Base-by-base conservation (phyloP, 2,888 invertebrate genomes). In the Atherix ibis region DNA sequence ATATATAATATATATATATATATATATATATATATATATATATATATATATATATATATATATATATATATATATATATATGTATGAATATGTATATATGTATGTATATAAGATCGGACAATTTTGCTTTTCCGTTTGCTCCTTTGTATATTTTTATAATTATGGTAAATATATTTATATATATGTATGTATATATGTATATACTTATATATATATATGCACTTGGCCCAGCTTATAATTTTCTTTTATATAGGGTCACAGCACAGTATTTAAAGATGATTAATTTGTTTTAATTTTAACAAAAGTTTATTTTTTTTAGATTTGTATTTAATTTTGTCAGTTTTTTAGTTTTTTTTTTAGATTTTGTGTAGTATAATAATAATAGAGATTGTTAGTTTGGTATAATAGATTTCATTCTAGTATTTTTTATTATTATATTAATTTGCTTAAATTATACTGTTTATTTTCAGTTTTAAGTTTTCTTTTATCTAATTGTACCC, bases 161-260 rank as follows among this genome's bases (percentile, higher is more conserved):
- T 35, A 17, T 35, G 5, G 10, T 27, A 27, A 9, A 12, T 31
- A 15, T 28, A 28, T 28, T 13, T 28, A 28, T 15, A 8, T 14
- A 28, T 28, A 28, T 14, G 15, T 13, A 28, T 28, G 10, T 14
- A 15, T 28, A 28, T 14, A 14, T 28, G 15, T 10, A 13, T 28
- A 10, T 12, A 15, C 15, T 15, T 13, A 4, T 3, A 14, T 28
- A 14, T 13, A 28, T n/a, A 13, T 28, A 28, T 14, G 15, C 13
- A n/a, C 28, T 12, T 28, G 13, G 13, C 28, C 13, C 8, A 14
- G 10, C 13, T 15, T 28, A 28, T 10, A 26, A 26, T 26, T 13
- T 13, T 10, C 9, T n/a, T 27, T 27, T 27, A 8, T n/a, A 27
- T 27, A 27, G 27, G 13, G 12, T 27, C 27, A 10, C 22, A 22